A percentile compares a stretch with the other conserved stretches of the same genome.
Conservation (phyloP, 2,888 invertebrate genomes). For the Dorcus hopei region DNA sequence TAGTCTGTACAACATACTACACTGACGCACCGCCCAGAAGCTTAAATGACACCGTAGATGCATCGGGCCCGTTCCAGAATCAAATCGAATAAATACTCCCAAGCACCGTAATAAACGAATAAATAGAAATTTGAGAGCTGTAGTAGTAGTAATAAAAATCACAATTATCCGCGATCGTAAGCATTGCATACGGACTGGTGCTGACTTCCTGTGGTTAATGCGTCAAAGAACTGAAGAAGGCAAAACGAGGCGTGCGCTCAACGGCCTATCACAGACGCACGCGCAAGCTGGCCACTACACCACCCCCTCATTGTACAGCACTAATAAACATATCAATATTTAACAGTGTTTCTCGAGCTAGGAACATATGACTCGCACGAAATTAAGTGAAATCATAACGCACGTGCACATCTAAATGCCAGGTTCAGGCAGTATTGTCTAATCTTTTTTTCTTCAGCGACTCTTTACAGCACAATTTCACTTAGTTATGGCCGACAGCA, state of each 20-base stretch:
- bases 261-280: conserved; percentile 47
- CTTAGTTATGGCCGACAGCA: conserved; percentile 25
- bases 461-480: conserved; percentile 24
- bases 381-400: conserved; percentile 38
- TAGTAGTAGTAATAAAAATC: conserved; percentile 19
- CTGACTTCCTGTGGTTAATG: conserved; percentile 16
- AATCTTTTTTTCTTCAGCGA: conserved; percentile 17
- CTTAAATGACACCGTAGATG: conserved; percentile 19
- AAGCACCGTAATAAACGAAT: conserved; percentile 28
- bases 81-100: conserved; percentile 17
- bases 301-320: conserved; percentile 36
- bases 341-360: conserved; percentile 43
- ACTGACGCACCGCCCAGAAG: conserved; percentile 32
- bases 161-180: conserved; percentile 16
- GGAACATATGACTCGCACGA: conserved; percentile 46
- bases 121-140: conserved; percentile 25
- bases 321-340: conserved; percentile 42
- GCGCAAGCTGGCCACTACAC: conserved; percentile 29
- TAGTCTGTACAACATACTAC: conserved; percentile 47
- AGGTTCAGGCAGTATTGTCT: conserved; percentile 35
- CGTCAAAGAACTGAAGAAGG: conserved; percentile 19
- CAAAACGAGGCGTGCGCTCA: conserved; percentile 32
- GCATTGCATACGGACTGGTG: conserved; percentile 11
- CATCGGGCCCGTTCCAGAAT: conserved; percentile 13
- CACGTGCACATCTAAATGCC: conserved; percentile 41